These are phyloP conservation scores for Tupaia chinensis DNA, from an alignment of 2,113 vertebrate species.

Conservation along the genomic window DNA sequence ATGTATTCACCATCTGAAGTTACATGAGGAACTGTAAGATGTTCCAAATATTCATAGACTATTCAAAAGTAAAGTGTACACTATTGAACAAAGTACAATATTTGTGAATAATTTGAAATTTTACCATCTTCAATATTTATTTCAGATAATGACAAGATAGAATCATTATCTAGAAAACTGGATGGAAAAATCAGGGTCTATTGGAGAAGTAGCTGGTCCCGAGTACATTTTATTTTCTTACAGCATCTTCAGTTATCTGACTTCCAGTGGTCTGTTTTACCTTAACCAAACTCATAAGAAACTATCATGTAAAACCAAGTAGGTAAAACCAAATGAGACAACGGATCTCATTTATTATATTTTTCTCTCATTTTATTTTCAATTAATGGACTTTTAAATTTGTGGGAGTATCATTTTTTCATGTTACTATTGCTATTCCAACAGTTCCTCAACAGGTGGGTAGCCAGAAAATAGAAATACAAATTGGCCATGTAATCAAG, in stretches of 20 bases:
- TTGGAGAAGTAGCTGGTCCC: background rate
- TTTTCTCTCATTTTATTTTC: slow-evolving; percentile 26
- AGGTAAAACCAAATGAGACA: background rate
- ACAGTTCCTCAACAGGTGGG: background rate
- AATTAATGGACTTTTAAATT: background rate
- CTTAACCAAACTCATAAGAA: background rate
- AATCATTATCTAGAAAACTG: background rate
- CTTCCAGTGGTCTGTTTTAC: background rate
- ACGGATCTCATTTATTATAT: background rate
- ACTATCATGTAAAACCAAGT: background rate
- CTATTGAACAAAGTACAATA: slow-evolving; percentile 8
- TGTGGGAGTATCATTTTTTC: background rate
- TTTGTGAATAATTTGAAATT: slow-evolving; percentile 46
- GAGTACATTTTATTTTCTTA: slow-evolving; percentile 33
- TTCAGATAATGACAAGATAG: background rate
- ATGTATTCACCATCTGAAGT: background rate
- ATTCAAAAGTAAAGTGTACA: slow-evolving; percentile 28
- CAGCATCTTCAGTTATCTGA: background rate
- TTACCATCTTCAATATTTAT: background rate
- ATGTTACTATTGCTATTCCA: background rate
- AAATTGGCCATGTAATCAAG: background rate
- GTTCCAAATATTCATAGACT: slow-evolving; percentile 7
- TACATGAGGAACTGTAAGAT: background rate
- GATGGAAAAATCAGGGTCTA: background rate
- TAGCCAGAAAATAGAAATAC: background rate